Evolutionary conservation across 2,797 vertebrate species (phyloP).

Genomic region (Tangara arthus): DNA sequence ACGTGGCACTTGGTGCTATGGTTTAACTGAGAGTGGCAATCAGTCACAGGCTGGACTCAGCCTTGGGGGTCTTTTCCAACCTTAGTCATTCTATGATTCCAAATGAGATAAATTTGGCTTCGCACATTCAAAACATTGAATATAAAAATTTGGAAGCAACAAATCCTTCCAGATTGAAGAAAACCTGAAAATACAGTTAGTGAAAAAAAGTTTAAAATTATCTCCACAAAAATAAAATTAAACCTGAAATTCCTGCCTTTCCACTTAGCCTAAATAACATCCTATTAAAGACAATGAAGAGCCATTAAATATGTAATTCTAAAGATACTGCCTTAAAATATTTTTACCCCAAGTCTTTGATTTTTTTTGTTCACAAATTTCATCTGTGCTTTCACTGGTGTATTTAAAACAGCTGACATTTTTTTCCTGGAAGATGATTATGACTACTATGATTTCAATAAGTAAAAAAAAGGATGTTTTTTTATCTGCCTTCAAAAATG

Average conservation of each 20-base stretch:
- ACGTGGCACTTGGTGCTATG: fast-evolving
- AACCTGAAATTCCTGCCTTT: background rate
- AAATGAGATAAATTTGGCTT: background rate
- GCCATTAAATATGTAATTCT: background rate
- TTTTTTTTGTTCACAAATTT: background rate
- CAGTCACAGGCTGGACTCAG: background rate
- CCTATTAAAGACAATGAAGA: background rate
- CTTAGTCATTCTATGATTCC: background rate
- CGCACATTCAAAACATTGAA: background rate
- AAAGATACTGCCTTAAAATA: background rate
- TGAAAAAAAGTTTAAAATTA: background rate
- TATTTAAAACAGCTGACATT: background rate
- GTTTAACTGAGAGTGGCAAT: background rate
- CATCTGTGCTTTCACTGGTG: background rate
- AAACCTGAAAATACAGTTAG: too few species aligned
- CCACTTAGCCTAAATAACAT: background rate
- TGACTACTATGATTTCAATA: background rate
- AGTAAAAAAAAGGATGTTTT: background rate
- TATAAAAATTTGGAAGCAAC: background rate
- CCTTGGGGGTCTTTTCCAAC: background rate
- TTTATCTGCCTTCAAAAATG: background rate
- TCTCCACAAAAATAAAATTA: background rate
- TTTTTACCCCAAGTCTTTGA: background rate
- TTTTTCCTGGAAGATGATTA: background rate
- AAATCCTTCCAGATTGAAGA: background rate